Percentiles rank a stretch among this genome's conserved stretches.
phyloP scores from a whole-genome alignment of 2,113 vertebrate species.

The Synodontis membranacea region DNA sequence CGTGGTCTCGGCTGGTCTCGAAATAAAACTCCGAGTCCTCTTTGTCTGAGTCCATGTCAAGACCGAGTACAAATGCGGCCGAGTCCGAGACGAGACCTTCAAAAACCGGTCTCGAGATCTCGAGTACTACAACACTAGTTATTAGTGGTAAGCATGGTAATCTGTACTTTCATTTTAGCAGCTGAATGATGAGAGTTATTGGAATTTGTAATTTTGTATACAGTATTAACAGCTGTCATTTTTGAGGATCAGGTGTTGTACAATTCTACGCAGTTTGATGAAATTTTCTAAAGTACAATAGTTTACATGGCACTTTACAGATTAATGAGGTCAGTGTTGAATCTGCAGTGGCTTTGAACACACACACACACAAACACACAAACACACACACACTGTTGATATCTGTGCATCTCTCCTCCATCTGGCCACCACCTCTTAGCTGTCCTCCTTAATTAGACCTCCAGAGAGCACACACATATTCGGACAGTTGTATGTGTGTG shows the following conservation, averaged over 20 bases:
- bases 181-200: neutral
- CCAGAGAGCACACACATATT: constrained; percentile 42
- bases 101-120: too few species aligned
- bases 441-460: constrained; percentile 66
- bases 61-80: too few species aligned
- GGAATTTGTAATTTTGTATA: neutral
- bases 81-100: too few species aligned
- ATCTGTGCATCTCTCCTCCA: constrained; percentile 57
- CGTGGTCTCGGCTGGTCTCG: too few species aligned
- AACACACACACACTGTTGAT: constrained; percentile 56
- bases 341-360: constrained; percentile 50
- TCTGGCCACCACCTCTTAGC: constrained; percentile 60
- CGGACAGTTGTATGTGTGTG: constrained; percentile 37
- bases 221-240: neutral
- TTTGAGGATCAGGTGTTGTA: neutral
- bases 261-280: neutral
- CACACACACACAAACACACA: too few species aligned
- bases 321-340: constrained; percentile 45
- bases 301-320: neutral
- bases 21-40: too few species aligned
- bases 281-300: neutral
- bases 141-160: neutral
- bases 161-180: neutral
- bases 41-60: too few species aligned
- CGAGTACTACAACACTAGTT: too few species aligned